A percentile compares a stretch with the other conserved stretches of the same genome.
Conservation (phyloP, 2,888 invertebrate genomes). For the Salticus scenicus region DNA sequence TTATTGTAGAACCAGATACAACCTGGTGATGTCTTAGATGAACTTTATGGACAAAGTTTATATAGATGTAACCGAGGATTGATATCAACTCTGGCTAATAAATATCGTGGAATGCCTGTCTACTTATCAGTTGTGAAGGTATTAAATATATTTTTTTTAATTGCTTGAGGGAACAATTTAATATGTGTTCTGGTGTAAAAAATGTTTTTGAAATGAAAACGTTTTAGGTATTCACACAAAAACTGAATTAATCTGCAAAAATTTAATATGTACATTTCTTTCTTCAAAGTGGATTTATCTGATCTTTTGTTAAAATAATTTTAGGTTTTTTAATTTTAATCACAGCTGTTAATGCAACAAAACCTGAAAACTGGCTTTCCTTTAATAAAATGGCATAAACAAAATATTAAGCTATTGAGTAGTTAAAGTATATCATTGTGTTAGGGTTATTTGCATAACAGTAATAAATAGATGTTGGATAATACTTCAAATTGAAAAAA, state of each 20-base stretch:
- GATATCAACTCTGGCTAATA: conserved; percentile 74
- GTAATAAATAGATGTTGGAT: too few species aligned
- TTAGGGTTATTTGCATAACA: too few species aligned
- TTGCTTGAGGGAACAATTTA: neutral
- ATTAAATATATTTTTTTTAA: conserved; percentile 38
- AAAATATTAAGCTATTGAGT: too few species aligned
- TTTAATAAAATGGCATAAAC: too few species aligned
- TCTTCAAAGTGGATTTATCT: too few species aligned
- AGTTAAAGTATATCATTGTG: too few species aligned
- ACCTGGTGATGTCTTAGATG: conserved; percentile 81
- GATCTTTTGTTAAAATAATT: neutral
- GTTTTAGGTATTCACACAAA: neutral
- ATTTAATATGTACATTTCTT: too few species aligned
- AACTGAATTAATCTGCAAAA: neutral
- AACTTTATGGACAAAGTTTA: conserved; percentile 79
- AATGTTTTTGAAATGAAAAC: neutral
- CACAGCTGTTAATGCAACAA: too few species aligned
- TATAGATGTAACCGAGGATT: conserved; percentile 73
- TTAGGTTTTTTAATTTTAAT: too few species aligned
- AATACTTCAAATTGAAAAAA: too few species aligned
- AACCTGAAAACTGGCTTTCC: too few species aligned
- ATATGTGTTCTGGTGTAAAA: neutral
- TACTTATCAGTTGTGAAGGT: conserved; percentile 78
- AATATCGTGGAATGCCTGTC: conserved; percentile 75
- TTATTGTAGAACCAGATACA: conserved; percentile 79